Evolutionary conservation across 2,113 vertebrate species (phyloP), one percentile per base, ranked within the genome.

Genomic region (Varanus salvator): DNA sequence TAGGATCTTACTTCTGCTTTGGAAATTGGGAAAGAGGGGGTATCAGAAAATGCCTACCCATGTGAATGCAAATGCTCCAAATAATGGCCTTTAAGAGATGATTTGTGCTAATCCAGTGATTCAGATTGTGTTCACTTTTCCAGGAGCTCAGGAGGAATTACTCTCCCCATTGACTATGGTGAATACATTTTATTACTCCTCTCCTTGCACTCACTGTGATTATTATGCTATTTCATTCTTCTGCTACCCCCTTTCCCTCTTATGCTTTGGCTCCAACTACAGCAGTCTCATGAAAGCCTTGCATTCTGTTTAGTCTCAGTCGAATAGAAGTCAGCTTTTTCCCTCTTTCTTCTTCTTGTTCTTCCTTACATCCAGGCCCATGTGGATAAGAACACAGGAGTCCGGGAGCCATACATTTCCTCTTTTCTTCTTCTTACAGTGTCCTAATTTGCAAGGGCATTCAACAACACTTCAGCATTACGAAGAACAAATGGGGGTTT

Each of bases 191-290:
- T 94, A 75, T 90, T 94, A 86, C 91, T 94, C 77, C 77, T 92
- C 76, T 84, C 0, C 0, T 83, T 77, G 76, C 89, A 94, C 91
- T 90, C 94, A 92, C 85, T 89, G 84, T 94, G 95, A 94, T 91
- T 93, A 89, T 93, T 87, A 76, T 38, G 66, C 48, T 81, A n/a
- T 66, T 54, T 88, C 77, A 82, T 87, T 89, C 71, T 89, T 92
- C 81, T 90, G 74, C 87, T 80, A 89, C 54, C 88, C 44, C 64
- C 88, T 17, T 84, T 92, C 52, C 84, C 83, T 54, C 71, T 93
- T 93, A 91, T 93, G 64, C 76, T 90, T 93, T 86, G 93, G 57
- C 88, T 95, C 80, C 90, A 95, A 94, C 94, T 94, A 89, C 92
- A 94, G 84, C 81, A 93, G 50, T 72, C 92, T 84, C 82, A 92